Evolutionary conservation across 2,797 vertebrate species (phyloP), one percentile per base, ranked within the genome.

Genomic region (Gadopsis bispinosus): DNA sequence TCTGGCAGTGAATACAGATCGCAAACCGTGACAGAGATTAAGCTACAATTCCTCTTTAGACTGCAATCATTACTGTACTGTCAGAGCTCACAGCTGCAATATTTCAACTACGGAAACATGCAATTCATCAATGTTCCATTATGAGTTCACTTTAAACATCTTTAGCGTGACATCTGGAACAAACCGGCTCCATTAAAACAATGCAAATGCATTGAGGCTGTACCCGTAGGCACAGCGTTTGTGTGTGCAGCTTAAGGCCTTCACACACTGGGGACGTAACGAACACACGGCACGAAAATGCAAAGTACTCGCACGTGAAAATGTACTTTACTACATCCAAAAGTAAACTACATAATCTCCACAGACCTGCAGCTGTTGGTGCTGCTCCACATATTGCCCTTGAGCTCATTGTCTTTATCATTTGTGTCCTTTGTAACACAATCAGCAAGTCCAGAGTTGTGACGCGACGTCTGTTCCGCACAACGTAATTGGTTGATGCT

Each of bases 21-120:
- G 37, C 82, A 76, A 75, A 87, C 62, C 75, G 14, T 63, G 90
- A 87, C 90, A 87, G 86, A 91, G 80, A 90, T 87, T 78, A 84
- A 81, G 71, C 80, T 62, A 63, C 85, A 69, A 77, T 89, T 80
- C 65, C 55, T 89, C 77, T 87, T 85, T 79, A 81, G 89, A 92
- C 89, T 83, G 87, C 75, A 73, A 83, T 86, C 90, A 91, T 92
- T 90, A 93, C 90, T 19, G 17, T 48, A 89, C 74, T 88, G 92
- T 89, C 91, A 84, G 48, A 61, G 73, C 79, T 80, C 77, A 54
- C 80, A 81, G 77, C 59, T 14, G 77, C 83, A 64, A 33, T 87
- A 85, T 83, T 79, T 91, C 83, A 86, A 41, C 58, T 39, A 60
- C 3, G 60, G 73, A 88, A 80, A 87, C 76, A 69, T 76, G 84